Evolutionary conservation across 1,140 invertebrate species (phyloP).

Genomic region (Tribolium madens): DNA sequence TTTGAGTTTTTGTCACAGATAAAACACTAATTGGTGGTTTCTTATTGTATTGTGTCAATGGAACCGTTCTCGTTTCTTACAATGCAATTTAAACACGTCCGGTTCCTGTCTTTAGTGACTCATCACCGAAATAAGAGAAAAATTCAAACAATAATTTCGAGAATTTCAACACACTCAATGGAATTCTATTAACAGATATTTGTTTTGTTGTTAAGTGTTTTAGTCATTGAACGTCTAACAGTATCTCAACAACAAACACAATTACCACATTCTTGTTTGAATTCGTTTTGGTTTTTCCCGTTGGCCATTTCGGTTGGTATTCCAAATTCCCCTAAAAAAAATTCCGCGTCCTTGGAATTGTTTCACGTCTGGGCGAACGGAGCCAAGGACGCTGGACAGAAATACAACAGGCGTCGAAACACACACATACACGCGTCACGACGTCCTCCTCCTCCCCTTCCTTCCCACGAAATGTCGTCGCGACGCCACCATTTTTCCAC

Average conservation of each 20-base stretch:
- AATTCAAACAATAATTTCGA: too few relatives aligned
- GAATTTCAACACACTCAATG: constrained; percentile 12
- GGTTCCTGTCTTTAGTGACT: too few relatives aligned
- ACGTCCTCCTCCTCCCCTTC: not conserved
- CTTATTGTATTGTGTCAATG: not conserved
- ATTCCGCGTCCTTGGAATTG: not conserved
- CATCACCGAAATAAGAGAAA: not conserved
- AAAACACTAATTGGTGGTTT: not conserved
- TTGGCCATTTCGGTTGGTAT: too few relatives aligned
- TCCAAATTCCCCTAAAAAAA: not conserved
- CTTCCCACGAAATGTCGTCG: constrained; percentile 14
- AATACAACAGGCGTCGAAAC: constrained; percentile 14
- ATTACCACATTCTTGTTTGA: constrained; percentile 23
- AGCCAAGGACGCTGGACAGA: constrained; percentile 12
- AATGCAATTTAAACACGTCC: not conserved
- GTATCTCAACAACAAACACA: not conserved
- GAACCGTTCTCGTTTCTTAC: not conserved
- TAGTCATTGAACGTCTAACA: constrained; percentile 20
- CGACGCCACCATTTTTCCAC: constrained; percentile 2
- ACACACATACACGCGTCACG: constrained; percentile 1
- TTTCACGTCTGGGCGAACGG: not conserved
- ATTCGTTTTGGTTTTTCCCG: constrained; percentile 28
- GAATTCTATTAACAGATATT: constrained; percentile 16
- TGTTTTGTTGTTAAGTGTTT: constrained; percentile 1
- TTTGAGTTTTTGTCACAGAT: not conserved